Conservation (phyloP, 92 coral and sea anemone genomes). For the Palythoa grandiflora region DNA sequence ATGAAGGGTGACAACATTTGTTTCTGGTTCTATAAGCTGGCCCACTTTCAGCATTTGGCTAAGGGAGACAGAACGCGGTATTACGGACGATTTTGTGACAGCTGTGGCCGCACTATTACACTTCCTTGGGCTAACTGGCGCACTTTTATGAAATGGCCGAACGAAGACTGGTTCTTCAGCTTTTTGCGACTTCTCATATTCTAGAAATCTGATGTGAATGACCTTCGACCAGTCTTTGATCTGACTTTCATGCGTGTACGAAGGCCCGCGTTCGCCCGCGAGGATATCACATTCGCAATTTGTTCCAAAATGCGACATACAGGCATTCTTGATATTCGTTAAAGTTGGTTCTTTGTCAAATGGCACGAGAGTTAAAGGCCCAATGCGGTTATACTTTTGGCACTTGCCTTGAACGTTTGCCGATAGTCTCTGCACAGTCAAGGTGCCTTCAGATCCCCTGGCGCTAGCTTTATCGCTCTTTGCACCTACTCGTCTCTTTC, state of each 20-base stretch:
- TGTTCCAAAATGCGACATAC: conserved; percentile 52
- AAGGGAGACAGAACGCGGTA: conserved; percentile 47
- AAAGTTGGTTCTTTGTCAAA: conserved; percentile 49
- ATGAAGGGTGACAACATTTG: conserved; percentile 40
- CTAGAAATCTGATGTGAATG: conserved; percentile 63
- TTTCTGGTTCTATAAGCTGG: conserved; percentile 30
- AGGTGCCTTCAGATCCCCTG: conserved; percentile 31
- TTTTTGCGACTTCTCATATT: conserved; percentile 26
- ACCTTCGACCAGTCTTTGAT: conserved; percentile 66
- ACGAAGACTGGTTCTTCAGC: conserved; percentile 9
- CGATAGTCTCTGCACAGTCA: conserved; percentile 66
- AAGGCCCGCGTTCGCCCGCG: conserved; percentile 75
- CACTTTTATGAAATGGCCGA: conserved; percentile 11
- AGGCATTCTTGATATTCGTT: conserved; percentile 61
- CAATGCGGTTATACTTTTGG: conserved; percentile 64
- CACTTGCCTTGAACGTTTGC: conserved; percentile 65
- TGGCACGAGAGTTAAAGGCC: conserved; percentile 68
- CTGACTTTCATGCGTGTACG: conserved; percentile 62
- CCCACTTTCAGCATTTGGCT: conserved; percentile 52
- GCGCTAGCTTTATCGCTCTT: conserved; percentile 26
- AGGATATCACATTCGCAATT: conserved; percentile 63
- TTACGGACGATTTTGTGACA: conserved; percentile 7
- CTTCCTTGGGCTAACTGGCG: conserved; percentile 34
- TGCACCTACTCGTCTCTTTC: conserved; percentile 44
- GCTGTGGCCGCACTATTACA: conserved; percentile 23